Percentiles rank a stretch among this genome's conserved stretches.
Conservation (phyloP, 2,888 invertebrate species). For the Acronicta alni region DNA sequence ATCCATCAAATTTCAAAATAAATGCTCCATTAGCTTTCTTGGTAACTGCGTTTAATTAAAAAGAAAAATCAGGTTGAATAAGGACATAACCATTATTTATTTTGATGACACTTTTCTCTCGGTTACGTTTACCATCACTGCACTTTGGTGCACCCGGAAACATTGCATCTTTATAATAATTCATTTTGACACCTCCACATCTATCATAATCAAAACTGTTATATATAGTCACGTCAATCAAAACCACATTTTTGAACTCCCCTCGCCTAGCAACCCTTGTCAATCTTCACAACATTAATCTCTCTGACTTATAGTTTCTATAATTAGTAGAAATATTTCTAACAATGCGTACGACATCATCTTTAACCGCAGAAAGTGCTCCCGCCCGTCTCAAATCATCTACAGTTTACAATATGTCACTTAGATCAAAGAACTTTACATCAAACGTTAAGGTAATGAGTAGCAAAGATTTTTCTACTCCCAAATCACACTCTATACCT, state of each 20-base stretch:
- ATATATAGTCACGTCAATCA: conserved; percentile 66
- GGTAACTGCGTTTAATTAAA: no score
- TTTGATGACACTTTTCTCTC: background rate
- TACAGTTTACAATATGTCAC: conserved; percentile 84
- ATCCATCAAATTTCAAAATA: no score
- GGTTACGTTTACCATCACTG: conserved; percentile 3
- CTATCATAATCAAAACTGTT: conserved; percentile 58
- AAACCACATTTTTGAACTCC: conserved; percentile 60
- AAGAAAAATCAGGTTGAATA: background rate
- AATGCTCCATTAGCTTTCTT: no score
- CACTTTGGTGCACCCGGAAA: conserved; percentile 32
- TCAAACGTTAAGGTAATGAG: conserved; percentile 78
- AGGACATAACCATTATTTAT: background rate
- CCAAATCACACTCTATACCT: conserved; percentile 52
- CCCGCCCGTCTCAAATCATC: conserved; percentile 79
- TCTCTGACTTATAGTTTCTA: conserved; percentile 69
- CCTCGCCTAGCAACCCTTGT: conserved; percentile 65
- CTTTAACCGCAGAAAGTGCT: conserved; percentile 69
- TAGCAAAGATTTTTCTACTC: conserved; percentile 64
- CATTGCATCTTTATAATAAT: conserved; percentile 38
- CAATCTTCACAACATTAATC: conserved; percentile 78
- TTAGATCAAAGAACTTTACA: conserved; percentile 83
- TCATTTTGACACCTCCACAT: conserved; percentile 56
- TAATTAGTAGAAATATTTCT: conserved; percentile 75
- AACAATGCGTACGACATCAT: conserved; percentile 72